Percentiles rank a stretch among this genome's conserved stretches.
Evolutionary conservation across 2,797 vertebrate genomes (phyloP).

Genomic region (Notoglanidium macrostoma): DNA sequence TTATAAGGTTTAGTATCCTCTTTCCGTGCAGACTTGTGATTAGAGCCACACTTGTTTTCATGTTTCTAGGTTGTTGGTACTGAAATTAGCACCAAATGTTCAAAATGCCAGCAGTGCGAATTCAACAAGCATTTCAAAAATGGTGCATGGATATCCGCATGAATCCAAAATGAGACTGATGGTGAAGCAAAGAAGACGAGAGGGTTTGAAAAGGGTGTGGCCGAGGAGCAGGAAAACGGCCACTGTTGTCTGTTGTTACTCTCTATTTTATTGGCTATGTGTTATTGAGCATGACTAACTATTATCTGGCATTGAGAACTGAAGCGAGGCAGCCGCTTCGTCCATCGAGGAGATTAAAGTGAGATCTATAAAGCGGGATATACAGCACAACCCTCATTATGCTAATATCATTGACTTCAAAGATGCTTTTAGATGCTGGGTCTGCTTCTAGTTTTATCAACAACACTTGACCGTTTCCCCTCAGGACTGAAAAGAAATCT

Average conservation of each 20-base stretch:
- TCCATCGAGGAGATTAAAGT: background rate
- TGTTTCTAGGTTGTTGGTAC: background rate
- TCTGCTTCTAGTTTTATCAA: conserved; percentile 5
- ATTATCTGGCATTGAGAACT: background rate
- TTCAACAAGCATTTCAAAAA: background rate
- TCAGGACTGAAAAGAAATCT: background rate
- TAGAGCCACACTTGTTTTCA: background rate
- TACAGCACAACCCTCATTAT: background rate
- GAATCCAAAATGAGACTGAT: background rate
- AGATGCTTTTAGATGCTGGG: background rate
- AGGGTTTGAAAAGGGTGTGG: background rate
- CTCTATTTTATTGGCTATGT: background rate
- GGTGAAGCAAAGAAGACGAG: background rate
- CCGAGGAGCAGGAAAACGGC: background rate
- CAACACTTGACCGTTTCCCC: conserved; percentile 1
- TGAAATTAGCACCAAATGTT: background rate
- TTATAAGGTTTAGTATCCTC: background rate
- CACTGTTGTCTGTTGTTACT: background rate
- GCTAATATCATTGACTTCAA: background rate
- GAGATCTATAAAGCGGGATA: background rate
- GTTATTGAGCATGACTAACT: background rate
- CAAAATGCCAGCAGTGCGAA: background rate
- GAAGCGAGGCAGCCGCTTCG: background rate
- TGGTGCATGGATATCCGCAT: background rate
- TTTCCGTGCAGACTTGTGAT: background rate